A percentile compares a stretch with the other conserved stretches of the same genome.
phyloP scores from a whole-genome alignment of 2,888 invertebrate genomes.

The Dryadula phaetusa region DNA sequence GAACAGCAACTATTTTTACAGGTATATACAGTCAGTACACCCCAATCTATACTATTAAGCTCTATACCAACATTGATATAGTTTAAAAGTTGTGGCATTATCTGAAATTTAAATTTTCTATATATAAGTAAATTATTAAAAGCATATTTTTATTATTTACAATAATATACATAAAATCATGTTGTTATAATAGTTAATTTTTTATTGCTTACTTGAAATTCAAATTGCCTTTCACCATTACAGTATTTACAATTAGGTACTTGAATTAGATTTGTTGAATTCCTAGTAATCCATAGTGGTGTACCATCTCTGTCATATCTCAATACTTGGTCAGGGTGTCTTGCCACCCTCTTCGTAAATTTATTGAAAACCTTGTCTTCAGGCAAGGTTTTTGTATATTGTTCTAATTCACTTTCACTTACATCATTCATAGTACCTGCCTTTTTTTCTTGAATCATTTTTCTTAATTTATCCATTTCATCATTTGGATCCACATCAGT shows the following conservation, averaged over 20 bases:
- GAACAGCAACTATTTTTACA: slow-evolving; percentile 90
- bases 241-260: slow-evolving; percentile 92
- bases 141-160: neutral
- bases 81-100: slow-evolving; percentile 92
- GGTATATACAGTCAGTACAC: slow-evolving; percentile 93
- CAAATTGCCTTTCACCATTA: slow-evolving; percentile 90
- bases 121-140: neutral
- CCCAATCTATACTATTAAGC: slow-evolving; percentile 92
- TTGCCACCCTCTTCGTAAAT: slow-evolving; percentile 88
- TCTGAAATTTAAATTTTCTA: slow-evolving; percentile 71
- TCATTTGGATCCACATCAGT: slow-evolving; percentile 78
- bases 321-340: slow-evolving; percentile 91
- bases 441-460: slow-evolving; percentile 83
- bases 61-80: slow-evolving; percentile 86
- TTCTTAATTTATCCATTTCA: slow-evolving; percentile 72
- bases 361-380: slow-evolving; percentile 91
- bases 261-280: slow-evolving; percentile 68
- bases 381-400: slow-evolving; percentile 84
- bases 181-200: too few species aligned
- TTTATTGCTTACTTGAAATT: slow-evolving; percentile 89
- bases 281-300: slow-evolving; percentile 93
- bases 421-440: slow-evolving; percentile 86
- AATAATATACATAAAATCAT: neutral
- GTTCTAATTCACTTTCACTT: slow-evolving; percentile 87
- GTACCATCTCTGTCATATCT: slow-evolving; percentile 91